Conservation (phyloP, 2,797 vertebrate genomes). For the Babyrousa celebensis region DNA sequence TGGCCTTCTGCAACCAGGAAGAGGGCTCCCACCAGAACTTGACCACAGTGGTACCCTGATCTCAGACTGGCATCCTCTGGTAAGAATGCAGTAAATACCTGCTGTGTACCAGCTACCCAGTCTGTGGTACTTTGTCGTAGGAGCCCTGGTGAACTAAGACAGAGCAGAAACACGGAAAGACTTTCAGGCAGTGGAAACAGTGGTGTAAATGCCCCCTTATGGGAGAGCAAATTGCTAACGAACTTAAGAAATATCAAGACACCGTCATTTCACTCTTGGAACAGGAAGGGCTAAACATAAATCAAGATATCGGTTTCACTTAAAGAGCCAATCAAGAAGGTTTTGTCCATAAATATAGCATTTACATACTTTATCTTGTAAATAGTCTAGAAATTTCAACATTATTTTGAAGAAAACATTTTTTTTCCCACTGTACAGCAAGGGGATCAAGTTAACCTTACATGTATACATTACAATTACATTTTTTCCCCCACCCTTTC, state of each 20-base stretch:
- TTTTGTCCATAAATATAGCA: background rate
- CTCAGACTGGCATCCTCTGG: background rate
- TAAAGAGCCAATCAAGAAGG: background rate
- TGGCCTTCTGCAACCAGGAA: background rate
- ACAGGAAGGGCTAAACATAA: background rate
- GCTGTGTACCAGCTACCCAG: background rate
- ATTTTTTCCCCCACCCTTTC: too few species aligned
- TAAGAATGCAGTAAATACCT: background rate
- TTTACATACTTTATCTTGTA: background rate
- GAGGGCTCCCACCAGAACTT: background rate
- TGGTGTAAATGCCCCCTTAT: background rate
- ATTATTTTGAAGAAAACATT: background rate
- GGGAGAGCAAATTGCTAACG: too few species aligned
- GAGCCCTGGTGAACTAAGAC: background rate
- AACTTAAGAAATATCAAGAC: background rate
- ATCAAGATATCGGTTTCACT: background rate
- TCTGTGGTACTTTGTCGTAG: background rate
- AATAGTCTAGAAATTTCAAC: background rate
- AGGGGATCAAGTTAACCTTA: too few species aligned
- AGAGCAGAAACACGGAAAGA: background rate
- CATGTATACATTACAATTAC: too few species aligned
- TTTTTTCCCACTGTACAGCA: background rate
- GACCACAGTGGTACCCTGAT: accelerated
- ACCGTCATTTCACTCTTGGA: background rate
- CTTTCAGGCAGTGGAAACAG: background rate